These are phyloP conservation scores for Chouioia cunea DNA, from an alignment of 2,888 invertebrate genomes.

Conservation along the genomic window DNA sequence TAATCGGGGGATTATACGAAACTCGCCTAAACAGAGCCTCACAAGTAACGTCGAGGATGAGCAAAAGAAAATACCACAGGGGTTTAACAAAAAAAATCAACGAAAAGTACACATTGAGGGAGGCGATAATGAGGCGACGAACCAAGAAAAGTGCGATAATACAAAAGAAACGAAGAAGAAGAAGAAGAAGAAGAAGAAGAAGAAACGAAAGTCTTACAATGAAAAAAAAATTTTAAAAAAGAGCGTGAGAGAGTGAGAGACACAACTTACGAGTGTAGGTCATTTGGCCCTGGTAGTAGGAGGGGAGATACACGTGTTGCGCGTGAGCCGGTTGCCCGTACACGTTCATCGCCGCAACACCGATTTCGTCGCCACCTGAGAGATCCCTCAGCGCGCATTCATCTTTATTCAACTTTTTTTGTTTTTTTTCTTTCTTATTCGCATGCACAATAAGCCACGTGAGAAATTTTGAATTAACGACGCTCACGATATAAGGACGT, in stretches of 20 bases:
- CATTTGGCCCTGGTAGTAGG: conserved; percentile 85
- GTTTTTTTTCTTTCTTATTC: too few relatives aligned
- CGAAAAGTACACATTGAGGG: conserved; percentile 3
- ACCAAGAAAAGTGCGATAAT: conserved; percentile 2
- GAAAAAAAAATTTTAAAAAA: conserved; percentile 48
- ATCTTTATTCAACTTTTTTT: too few relatives aligned
- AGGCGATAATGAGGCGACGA: not conserved
- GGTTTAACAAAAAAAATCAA: conserved; percentile 6
- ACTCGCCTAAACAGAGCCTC: too few relatives aligned
- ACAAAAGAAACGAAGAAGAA: not conserved
- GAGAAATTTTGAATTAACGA: too few relatives aligned
- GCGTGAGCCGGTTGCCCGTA: conserved; percentile 81
- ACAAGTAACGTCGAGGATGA: not conserved
- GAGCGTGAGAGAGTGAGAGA: conserved; percentile 59
- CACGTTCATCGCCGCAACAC: conserved; percentile 72
- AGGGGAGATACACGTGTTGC: conserved; percentile 85
- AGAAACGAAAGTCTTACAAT: conserved; percentile 6
- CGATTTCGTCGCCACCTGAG: conserved; percentile 68
- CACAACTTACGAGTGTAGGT: conserved; percentile 82
- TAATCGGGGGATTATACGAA: too few relatives aligned
- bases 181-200: conserved; percentile 7
- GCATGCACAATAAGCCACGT: too few relatives aligned
- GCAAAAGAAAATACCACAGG: not conserved
- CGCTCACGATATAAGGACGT: too few relatives aligned
- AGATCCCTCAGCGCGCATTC: too few relatives aligned